Conservation (phyloP, 2,888 invertebrate genomes). For the Mimumesa dahlbomi region DNA sequence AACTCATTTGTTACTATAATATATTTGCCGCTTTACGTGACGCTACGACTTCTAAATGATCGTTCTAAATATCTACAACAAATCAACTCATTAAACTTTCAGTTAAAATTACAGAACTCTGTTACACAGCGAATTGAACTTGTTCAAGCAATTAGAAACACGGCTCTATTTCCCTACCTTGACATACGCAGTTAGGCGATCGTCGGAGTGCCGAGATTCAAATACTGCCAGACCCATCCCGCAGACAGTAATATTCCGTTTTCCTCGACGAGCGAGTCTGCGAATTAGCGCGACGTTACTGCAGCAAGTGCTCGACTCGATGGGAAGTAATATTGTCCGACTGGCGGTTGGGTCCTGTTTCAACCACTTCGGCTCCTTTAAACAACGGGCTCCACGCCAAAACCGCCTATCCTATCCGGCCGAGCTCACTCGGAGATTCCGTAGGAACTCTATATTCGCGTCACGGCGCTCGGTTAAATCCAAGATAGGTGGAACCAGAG, state of each 20-base stretch:
- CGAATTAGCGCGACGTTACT: constrained; percentile 61
- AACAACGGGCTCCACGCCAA: constrained; percentile 60
- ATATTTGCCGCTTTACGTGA: too few species aligned
- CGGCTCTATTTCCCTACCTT: constrained; percentile 19
- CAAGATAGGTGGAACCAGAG: constrained; percentile 48
- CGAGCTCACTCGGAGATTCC: constrained; percentile 32
- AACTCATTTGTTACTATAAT: too few species aligned
- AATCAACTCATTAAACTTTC: too few species aligned
- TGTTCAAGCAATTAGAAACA: constrained; percentile 2
- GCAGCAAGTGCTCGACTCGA: constrained; percentile 55
- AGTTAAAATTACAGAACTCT: too few species aligned
- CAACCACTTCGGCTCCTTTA: constrained; percentile 59
- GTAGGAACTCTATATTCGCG: constrained; percentile 46
- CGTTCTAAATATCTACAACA: too few species aligned
- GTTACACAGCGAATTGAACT: too few species aligned
- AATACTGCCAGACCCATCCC: constrained; percentile 40
- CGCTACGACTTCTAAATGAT: too few species aligned
- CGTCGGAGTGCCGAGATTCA: constrained; percentile 30
- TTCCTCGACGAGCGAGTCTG: constrained; percentile 32
- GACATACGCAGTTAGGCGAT: constrained; percentile 23
- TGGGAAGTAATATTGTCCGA: constrained; percentile 65
- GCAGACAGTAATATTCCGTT: constrained; percentile 57
- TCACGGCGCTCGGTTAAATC: constrained; percentile 59
- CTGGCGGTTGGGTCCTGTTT: constrained; percentile 43
- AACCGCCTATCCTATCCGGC: constrained; percentile 51